Base-by-base conservation (phyloP, 2,113 vertebrate genomes). In the Sander lucioperca region DNA sequence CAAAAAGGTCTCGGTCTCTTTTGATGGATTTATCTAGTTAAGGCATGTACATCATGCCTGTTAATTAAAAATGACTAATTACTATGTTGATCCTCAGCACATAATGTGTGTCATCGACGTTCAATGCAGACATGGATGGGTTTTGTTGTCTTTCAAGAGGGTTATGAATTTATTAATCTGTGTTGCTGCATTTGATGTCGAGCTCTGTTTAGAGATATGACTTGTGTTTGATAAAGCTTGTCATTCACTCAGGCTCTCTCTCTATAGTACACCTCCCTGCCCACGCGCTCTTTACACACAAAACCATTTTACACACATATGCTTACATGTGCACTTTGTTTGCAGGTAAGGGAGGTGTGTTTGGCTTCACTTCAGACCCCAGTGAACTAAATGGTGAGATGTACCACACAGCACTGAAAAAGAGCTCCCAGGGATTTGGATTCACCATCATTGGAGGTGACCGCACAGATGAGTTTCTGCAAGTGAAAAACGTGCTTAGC, bases 381-480 rank as follows among this genome's bases (percentile, higher is more conserved):
- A 93, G 95, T 53, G 96, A 98, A 85, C 96, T 99, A n/a, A 96
- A 96, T 79, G 98, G 98, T 39, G 93, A 96, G 0, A 89, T 98
- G 65, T 94, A 99, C 82, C 96, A 95, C 83, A 98, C 97, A 0
- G 95, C 97, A 0, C 87, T 99, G 90, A 97, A 96, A 61, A 99
- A 99, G 89, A 97, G 98, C 67, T 66, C 95, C 0, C 97, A 98
- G 95, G 98, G 98, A 1, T 99, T 99, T 82, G 98, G 98, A 33
- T 99, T 99, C 77, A 99, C 98, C 63, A 99, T 99, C 75, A 99
- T 99, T 1, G 98, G 98, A 43, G 98, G 98, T 15, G 98, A 99
- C 78, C 95, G 98, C 69, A 97, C 97, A 0, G 98, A 99, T 33
- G 98, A 99, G 88, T 99, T 99, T 83, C 96, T 99, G 9, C 98